A percentile compares a stretch with the other conserved stretches of the same genome.
These are phyloP conservation scores for Eucera pruinosa DNA, from an alignment of 2,888 invertebrate genomes.

Conservation along the genomic window DNA sequence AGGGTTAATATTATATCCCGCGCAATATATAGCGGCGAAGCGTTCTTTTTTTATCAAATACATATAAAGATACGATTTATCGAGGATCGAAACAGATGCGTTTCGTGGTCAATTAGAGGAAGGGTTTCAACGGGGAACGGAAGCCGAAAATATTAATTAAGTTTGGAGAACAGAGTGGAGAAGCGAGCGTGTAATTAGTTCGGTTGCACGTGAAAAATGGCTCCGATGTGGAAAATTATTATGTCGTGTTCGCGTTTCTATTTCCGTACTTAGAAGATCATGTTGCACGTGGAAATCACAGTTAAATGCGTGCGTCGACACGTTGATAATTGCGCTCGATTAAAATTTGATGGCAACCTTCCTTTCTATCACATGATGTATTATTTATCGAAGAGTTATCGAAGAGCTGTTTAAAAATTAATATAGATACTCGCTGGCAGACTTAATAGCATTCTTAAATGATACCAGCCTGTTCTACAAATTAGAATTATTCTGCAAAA, in stretches of 20 bases:
- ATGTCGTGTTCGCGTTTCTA: background rate
- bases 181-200: slow-evolving; percentile 6
- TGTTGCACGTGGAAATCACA: background rate
- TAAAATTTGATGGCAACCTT: background rate
- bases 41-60: too few relatives aligned
- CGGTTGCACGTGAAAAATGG: background rate
- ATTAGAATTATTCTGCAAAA: too few relatives aligned
- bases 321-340: background rate
- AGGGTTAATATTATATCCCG: too few relatives aligned
- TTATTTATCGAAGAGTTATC: background rate
- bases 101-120: background rate
- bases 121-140: slow-evolving; percentile 1
- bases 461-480: too few relatives aligned
- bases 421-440: too few relatives aligned
- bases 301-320: background rate
- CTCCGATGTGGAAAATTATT: slow-evolving; percentile 13
- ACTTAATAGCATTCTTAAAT: too few relatives aligned
- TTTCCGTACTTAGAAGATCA: slow-evolving; percentile 1
- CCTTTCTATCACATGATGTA: background rate
- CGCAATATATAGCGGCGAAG: too few relatives aligned
- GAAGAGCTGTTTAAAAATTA: background rate
- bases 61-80: background rate
- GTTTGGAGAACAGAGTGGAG: background rate
- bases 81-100: background rate
- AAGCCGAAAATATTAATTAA: slow-evolving; percentile 8